Evolutionary conservation across 2,888 invertebrate species (phyloP), one percentile per base, ranked within the genome.

Genomic region (Meteorus cinctellus): DNA sequence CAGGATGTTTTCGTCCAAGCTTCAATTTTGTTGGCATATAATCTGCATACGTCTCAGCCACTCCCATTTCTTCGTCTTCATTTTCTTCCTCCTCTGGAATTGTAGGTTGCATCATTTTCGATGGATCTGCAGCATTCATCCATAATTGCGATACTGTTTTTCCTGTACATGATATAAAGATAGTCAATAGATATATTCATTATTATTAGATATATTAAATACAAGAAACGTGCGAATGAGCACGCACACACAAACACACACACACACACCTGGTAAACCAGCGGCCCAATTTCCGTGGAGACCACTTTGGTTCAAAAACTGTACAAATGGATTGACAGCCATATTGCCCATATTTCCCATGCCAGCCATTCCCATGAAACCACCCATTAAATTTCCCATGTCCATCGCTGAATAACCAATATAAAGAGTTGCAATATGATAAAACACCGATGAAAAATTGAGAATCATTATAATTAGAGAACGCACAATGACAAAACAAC

Each of bases 1-100:
- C 99, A 0, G 99, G 99, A 92, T 99, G 99, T 87, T 97, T 96
- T 84, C 94, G 94, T 14, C 99, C 99, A 71, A 98, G 91, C 90
- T 97, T 97, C 84, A 98, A 91, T 92, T 99, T 99, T 0, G 96
- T 93, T 1, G 99, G 99, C 96, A 97, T 97, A 88, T 99, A 99
- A 86, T 99, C 98, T 6, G 98, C 96, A 88, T 99, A 99, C 0
- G 99, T 99, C 90, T 99, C 99, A 0, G 98, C 98, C 24, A 98
- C 97, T 16, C 98, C 98, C 93, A 99, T 94, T 86, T 98, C 98
- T 86, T 98, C 98, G 82, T 97, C 98, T 80, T 98, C 98, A 0
- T 95, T 97, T 84, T 95, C 96, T 79, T 94, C 95, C 83, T 96
- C 96, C 76, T 94, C 94, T 0, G 91, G 92, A 12, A 91, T 76